Evolutionary conservation across 1,140 invertebrate species (phyloP).

Genomic region (Sminthurides bifidus): DNA sequence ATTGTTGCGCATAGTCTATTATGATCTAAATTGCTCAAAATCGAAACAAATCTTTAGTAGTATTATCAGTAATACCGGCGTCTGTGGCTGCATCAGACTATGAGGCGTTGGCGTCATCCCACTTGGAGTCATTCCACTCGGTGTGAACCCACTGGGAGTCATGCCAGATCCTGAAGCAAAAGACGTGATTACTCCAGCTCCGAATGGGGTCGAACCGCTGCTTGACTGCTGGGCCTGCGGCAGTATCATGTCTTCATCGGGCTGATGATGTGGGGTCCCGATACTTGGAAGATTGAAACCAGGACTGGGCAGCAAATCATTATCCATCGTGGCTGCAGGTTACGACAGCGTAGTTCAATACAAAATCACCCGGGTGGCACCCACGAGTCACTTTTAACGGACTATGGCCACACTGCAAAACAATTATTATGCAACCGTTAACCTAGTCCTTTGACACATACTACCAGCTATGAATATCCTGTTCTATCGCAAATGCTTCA

Average conservation of each 20-base stretch:
- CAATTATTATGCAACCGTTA: no score
- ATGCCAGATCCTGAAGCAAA: no score
- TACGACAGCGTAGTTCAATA: no score
- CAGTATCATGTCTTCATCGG: conserved; percentile 77
- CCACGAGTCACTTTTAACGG: no score
- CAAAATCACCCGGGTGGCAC: no score
- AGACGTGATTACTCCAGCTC: conserved; percentile 6
- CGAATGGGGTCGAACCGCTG: conserved; percentile 41
- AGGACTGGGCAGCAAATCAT: conserved; percentile 76
- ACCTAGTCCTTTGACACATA: no score
- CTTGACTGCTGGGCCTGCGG: conserved; percentile 60
- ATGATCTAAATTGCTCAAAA: conserved; percentile 8
- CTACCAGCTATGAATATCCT: no score
- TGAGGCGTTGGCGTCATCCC: conserved; percentile 42
- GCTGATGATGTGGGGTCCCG: conserved; percentile 75
- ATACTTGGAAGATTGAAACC: conserved; percentile 79
- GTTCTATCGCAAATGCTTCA: no score
- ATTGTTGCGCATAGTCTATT: not conserved
- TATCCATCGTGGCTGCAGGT: conserved; percentile 52
- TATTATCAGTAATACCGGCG: conserved; percentile 51
- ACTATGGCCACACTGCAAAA: no score
- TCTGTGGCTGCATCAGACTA: conserved; percentile 71
- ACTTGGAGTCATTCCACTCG: conserved; percentile 32
- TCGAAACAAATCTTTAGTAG: not conserved
- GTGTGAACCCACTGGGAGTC: conserved; percentile 42